Conservation (phyloP, 2,797 vertebrate species). For the Danio albolineatus region DNA sequence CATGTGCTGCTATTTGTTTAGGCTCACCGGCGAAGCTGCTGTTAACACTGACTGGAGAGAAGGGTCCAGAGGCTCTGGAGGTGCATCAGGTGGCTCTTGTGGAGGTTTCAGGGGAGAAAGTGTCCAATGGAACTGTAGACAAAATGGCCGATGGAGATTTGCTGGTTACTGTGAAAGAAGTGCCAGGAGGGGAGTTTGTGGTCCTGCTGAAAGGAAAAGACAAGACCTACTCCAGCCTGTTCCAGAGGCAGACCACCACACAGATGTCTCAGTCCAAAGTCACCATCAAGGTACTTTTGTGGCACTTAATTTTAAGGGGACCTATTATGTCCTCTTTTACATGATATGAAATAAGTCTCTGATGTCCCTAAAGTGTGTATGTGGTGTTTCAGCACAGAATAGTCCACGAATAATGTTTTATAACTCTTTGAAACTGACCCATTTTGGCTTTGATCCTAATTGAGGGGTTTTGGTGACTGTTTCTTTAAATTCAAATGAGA, state of each 20-base stretch:
- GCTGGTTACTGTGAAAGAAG: conserved; percentile 67
- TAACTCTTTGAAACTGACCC: too few species aligned
- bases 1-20: conserved; percentile 40
- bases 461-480: too few species aligned
- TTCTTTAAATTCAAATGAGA: too few species aligned
- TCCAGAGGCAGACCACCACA: conserved; percentile 80
- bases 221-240: conserved; percentile 63
- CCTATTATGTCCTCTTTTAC: too few species aligned
- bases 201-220: conserved; percentile 73
- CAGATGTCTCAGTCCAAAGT: conserved; percentile 75
- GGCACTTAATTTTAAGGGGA: too few species aligned
- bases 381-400: too few species aligned
- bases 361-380: too few species aligned
- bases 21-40: conserved; percentile 70
- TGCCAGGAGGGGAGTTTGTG: conserved; percentile 76
- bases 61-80: conserved; percentile 68
- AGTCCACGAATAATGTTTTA: too few species aligned
- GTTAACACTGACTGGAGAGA: conserved; percentile 72
- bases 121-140: conserved; percentile 55
- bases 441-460: too few species aligned
- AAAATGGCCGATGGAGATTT: conserved; percentile 69
- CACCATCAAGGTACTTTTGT: conserved; percentile 68
- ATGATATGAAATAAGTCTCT: too few species aligned
- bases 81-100: conserved; percentile 66
- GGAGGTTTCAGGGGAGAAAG: conserved; percentile 60